phyloP scores from a whole-genome alignment of 2,888 invertebrate species.

The Zonitis immaculata region DNA sequence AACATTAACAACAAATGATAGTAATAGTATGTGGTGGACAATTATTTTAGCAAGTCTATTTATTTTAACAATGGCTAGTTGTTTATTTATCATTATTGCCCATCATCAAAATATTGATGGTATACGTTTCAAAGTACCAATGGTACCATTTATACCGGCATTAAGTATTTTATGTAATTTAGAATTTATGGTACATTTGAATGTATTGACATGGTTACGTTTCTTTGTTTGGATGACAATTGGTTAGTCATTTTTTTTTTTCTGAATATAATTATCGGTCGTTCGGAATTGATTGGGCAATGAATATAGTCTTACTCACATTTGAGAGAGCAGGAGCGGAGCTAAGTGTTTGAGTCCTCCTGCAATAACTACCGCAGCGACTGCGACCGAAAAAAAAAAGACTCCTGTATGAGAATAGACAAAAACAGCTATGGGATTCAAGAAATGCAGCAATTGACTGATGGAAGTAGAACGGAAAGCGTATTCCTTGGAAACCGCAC shows the following conservation, averaged over 20 bases:
- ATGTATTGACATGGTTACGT: constrained; percentile 75
- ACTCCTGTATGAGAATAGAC: no score
- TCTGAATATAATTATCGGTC: constrained; percentile 15
- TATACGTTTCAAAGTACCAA: constrained; percentile 72
- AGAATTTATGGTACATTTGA: constrained; percentile 77
- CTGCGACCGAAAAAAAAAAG: no score
- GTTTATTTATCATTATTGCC: constrained; percentile 64
- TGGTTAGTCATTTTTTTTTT: constrained; percentile 53
- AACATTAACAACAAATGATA: constrained; percentile 50
- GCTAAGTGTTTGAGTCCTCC: no score
- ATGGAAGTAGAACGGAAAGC: no score
- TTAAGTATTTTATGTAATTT: constrained; percentile 77
- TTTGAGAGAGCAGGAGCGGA: no score
- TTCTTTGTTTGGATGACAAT: constrained; percentile 84
- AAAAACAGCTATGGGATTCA: no score
- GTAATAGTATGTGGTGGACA: constrained; percentile 63
- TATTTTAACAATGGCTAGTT: constrained; percentile 58
- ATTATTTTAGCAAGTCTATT: constrained; percentile 60
- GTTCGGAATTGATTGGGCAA: no score
- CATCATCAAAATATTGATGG: constrained; percentile 70
- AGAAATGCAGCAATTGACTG: no score
- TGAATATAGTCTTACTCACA: no score
- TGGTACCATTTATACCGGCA: constrained; percentile 75
- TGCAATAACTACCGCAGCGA: no score
- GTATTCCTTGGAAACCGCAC: no score